Conservation (phyloP, 2,888 invertebrate genomes). For the Eupithecia centaureata region DNA sequence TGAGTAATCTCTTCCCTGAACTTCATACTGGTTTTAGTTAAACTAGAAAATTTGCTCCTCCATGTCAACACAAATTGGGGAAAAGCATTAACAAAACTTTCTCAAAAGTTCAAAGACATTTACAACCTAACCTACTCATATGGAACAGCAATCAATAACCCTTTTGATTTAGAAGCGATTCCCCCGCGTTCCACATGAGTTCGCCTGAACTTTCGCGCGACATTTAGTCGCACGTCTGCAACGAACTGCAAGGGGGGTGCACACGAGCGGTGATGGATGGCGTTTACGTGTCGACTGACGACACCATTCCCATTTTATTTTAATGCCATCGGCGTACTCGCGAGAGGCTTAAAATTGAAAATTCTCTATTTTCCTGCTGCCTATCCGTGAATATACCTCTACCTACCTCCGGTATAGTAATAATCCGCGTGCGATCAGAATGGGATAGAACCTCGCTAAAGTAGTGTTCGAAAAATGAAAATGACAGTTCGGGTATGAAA, state of each 20-base stretch:
- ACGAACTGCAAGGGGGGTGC: slow-evolving; percentile 57
- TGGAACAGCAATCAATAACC: slow-evolving; percentile 16
- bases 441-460: neutral
- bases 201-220: slow-evolving; percentile 34
- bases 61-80: neutral
- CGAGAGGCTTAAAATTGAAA: slow-evolving; percentile 81
- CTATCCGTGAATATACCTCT: slow-evolving; percentile 70
- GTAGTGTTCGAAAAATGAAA: neutral
- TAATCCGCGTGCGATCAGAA: neutral
- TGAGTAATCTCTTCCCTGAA: no score
- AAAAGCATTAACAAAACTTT: neutral
- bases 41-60: no score
- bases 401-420: slow-evolving; percentile 34
- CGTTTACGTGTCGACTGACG: slow-evolving; percentile 78
- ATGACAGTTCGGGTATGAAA: neutral
- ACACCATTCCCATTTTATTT: slow-evolving; percentile 76
- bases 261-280: slow-evolving; percentile 76
- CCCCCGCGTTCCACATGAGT: slow-evolving; percentile 20
- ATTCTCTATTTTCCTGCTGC: slow-evolving; percentile 62
- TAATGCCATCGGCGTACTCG: slow-evolving; percentile 70
- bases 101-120: neutral
- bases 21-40: no score
- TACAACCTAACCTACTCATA: neutral
- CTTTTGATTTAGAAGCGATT: slow-evolving; percentile 18
- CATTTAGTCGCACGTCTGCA: slow-evolving; percentile 55